Percentiles rank a stretch among this genome's conserved stretches.
Conservation (phyloP, 23 tunicate genomes). For the Styela plicata region DNA sequence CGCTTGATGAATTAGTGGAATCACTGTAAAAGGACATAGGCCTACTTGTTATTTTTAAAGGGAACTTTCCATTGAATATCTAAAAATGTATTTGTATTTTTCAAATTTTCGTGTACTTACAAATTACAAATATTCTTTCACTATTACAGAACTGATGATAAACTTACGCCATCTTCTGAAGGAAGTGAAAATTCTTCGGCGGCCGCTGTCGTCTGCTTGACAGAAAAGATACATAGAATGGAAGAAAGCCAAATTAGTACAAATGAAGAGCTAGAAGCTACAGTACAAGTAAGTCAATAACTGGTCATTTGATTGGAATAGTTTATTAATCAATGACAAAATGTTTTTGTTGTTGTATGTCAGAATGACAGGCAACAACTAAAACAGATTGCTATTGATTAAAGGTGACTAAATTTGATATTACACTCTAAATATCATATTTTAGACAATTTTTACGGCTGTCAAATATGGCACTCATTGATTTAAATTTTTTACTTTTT, state of each 20-base stretch:
- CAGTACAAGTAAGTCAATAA: constrained; percentile 65
- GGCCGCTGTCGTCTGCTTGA: constrained; percentile 84
- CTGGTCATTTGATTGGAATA: constrained; percentile 1
- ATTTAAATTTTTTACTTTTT: neutral
- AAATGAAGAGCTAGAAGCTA: constrained; percentile 91
- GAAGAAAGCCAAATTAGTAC: constrained; percentile 93
- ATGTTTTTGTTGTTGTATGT: neutral
- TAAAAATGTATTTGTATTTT: too few relatives aligned
- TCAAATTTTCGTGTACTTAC: neutral
- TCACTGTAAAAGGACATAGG: too few relatives aligned
- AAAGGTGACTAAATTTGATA: too few relatives aligned
- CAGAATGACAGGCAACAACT: neutral
- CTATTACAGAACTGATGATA: constrained; percentile 16
- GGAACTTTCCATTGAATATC: too few relatives aligned
- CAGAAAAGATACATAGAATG: constrained; percentile 89
- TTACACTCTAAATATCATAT: too few relatives aligned
- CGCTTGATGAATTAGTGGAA: too few relatives aligned
- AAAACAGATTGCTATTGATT: too few relatives aligned
- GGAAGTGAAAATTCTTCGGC: constrained; percentile 75
- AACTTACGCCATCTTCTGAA: constrained; percentile 20
- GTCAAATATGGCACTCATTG: too few relatives aligned
- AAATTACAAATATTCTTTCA: neutral
- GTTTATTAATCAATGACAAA: neutral
- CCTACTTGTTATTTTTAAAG: too few relatives aligned
- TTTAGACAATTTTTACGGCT: too few relatives aligned